phyloP scores from a whole-genome alignment of 2,113 vertebrate genomes.

The Cnemophilus loriae region DNA sequence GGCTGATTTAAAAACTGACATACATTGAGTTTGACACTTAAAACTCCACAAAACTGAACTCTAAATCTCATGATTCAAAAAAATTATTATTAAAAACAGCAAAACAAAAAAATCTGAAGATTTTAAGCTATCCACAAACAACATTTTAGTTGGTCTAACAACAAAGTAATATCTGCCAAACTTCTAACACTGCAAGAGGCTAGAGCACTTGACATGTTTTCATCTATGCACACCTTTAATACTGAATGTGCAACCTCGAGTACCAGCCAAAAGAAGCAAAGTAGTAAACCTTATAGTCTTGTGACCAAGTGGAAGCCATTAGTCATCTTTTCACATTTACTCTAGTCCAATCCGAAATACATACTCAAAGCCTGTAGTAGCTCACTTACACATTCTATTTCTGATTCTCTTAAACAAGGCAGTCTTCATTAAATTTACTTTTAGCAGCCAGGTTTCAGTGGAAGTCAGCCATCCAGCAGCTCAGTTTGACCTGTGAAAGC shows the following conservation, averaged over 20 bases:
- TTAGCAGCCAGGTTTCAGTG: neutral
- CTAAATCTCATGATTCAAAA: neutral
- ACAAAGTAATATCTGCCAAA: neutral
- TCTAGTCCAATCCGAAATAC: neutral
- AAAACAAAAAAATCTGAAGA: neutral
- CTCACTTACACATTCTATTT: neutral
- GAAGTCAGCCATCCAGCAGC: neutral
- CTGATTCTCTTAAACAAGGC: neutral
- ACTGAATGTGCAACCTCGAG: neutral
- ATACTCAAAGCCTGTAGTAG: neutral
- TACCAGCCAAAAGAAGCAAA: neutral
- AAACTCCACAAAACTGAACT: neutral
- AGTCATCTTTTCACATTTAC: neutral
- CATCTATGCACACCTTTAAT: neutral
- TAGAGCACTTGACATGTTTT: neutral
- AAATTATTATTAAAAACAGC: neutral
- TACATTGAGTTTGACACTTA: neutral
- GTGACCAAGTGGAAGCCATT: neutral
- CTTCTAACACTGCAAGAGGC: neutral
- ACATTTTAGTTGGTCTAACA: neutral
- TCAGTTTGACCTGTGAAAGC: neutral
- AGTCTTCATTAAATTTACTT: neutral
- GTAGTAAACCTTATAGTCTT: neutral
- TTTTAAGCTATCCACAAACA: neutral
- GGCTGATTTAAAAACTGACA: neutral